Base-by-base conservation (phyloP, 2,113 vertebrate genomes). In the Chaetodon auriga region DNA sequence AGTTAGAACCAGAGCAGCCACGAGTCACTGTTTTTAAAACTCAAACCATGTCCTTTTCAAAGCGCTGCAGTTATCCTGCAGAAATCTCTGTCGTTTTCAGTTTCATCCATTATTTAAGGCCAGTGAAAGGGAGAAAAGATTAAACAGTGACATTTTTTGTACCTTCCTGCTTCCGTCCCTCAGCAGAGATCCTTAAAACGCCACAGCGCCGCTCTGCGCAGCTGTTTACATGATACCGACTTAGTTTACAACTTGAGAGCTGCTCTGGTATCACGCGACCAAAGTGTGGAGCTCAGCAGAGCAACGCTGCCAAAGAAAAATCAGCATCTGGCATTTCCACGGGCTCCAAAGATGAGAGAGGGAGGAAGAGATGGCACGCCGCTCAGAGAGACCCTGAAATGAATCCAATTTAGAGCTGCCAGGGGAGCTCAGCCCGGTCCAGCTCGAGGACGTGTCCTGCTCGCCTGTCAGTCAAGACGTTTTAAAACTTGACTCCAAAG, bases 401-500 rank as follows among this genome's bases (percentile, higher is more conserved):
- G 77, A 78, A 76, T 68, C 77, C 55, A 70, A 64, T 77, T 64
- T 74, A 41, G 73, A 49, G 72, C 76, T 75, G 74, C 82, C 68
- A 57, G 75, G 74, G 68, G 80, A 81, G 64, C 72, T 69, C 38
- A 2, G 57, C 48, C 61, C 23, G 2, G 58, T 86, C 78, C 61
- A 35, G 38, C 75, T 80, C 4, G 3, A 81, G 75, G 70, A 82
- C 16, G 49, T 18, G 74, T 75, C 75, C 25, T 21, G 8, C 75
- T 73, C 55, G 21, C 30, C 75, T 85, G 83, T 88, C 88, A 84
- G 43, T 87, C 78, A 80, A 49, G 57, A 82, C 35, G 14, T 66
- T 91, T 85, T 75, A 41, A 83, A 82, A 63, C 61, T 11, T 49
- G 80, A 89, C 75, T 86, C 81, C 66, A 68, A 48, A 82, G 71